Conservation (phyloP, 1,140 invertebrate species). For the Microplitis demolitor region DNA sequence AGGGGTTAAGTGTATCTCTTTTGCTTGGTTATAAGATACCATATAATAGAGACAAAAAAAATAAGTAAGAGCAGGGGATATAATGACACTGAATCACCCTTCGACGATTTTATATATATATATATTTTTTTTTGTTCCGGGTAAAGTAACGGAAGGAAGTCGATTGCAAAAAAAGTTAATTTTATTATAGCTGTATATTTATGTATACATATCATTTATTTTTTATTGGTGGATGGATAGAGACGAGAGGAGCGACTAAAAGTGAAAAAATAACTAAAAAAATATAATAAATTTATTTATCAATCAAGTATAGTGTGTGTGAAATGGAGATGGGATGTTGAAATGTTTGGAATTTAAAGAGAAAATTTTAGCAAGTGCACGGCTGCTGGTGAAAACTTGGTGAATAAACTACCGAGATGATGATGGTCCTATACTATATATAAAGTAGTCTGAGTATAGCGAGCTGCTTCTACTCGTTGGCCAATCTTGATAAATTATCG, state of each 20-base stretch:
- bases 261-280: not conserved
- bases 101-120: not conserved
- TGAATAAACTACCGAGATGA: too few relatives aligned
- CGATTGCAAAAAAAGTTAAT: not conserved
- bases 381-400: too few relatives aligned
- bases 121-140: not conserved
- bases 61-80: not conserved
- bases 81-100: constrained; percentile 16
- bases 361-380: too few relatives aligned
- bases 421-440: too few relatives aligned
- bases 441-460: too few relatives aligned
- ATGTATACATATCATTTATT: too few relatives aligned
- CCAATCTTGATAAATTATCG: constrained; percentile 45
- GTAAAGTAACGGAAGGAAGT: not conserved
- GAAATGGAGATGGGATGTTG: too few relatives aligned
- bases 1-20: constrained; percentile 17
- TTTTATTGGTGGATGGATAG: too few relatives aligned
- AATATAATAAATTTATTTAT: not conserved
- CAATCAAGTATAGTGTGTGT: not conserved
- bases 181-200: too few relatives aligned
- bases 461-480: constrained; percentile 8
- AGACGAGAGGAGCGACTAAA: not conserved
- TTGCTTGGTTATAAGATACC: constrained; percentile 12
- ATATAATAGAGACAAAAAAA: not conserved
- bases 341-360: too few relatives aligned